Evolutionary conservation across 2,797 vertebrate genomes (phyloP), one percentile per base, ranked within the genome.

Genomic region (Gallinago stenura): DNA sequence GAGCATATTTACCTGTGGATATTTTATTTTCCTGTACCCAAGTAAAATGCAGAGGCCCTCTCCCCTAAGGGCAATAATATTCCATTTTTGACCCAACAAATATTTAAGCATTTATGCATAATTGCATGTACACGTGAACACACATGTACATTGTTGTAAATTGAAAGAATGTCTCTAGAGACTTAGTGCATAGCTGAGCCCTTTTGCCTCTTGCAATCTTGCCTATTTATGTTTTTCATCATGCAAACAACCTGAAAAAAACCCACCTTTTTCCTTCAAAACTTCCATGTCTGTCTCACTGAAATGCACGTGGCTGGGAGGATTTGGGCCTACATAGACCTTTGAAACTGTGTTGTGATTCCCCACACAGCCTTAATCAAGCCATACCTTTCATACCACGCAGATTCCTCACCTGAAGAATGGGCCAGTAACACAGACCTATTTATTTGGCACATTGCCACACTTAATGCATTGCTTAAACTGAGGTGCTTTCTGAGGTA

Each of bases 321-420:
- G 9, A n/a, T 41, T 53, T 56, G 20, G 37, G 22, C 28, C 25
- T 77, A 39, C 45, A 12, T 0, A 58, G 43, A 2, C 33, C 50
- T 91, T 83, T 91, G 76, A 35, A 91, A 66, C 2, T 30, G 14
- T 65, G 25, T 14, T 77, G 43, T 64, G 72, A 65, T 33, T 86
- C 31, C 18, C 16, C 3, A 7, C 12, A 62, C 26, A 81, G n/a
- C 48, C 20, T 48, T 86, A 33, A 66, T 33, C n/a, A 83, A 83
- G 35, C 37, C 41, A 73, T 87, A 62, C 15, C 79, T 95, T 79
- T 73, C 91, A 92, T 93, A 19, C 87, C 84, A 70, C 48, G 46
- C 58, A 26, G 12, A 17, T 57, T 82, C 37, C 45, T 96, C 94
- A 96, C 22, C 48, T 48, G 39, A 70, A 64, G 64, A 77, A 21